Evolutionary conservation across 2,113 vertebrate genomes (phyloP).

Genomic region (Labeo catla): DNA sequence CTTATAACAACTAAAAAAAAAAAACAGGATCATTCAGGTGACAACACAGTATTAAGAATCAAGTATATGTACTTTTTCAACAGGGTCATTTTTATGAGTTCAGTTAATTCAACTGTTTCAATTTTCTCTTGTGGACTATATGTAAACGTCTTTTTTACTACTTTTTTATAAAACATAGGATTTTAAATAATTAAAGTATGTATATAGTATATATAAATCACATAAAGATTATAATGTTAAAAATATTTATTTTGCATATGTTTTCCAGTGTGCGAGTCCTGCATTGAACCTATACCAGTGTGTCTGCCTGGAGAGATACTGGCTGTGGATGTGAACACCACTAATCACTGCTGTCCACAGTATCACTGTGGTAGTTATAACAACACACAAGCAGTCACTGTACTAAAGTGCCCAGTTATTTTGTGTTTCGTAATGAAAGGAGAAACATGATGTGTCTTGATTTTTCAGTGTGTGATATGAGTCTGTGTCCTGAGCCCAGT

Average conservation of each 20-base stretch:
- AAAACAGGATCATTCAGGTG: too few species aligned
- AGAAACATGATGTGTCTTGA: not conserved
- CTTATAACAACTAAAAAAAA: too few species aligned
- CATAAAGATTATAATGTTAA: not conserved
- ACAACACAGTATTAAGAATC: too few species aligned
- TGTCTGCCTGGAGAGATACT: constrained; percentile 90
- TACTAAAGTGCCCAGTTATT: not conserved
- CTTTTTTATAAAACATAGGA: too few species aligned
- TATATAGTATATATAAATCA: not conserved
- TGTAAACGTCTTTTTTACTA: too few species aligned
- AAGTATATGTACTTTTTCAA: too few species aligned
- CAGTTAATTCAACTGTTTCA: too few species aligned
- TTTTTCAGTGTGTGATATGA: constrained; percentile 87
- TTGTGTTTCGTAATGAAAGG: not conserved
- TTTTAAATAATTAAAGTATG: too few species aligned
- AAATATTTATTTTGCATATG: constrained; percentile 13
- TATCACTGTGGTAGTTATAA: constrained; percentile 88
- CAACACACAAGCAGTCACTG: not conserved
- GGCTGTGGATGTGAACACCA: constrained; percentile 87
- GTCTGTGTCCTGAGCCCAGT: constrained; percentile 81
- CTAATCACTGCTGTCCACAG: constrained; percentile 87
- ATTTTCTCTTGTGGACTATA: too few species aligned
- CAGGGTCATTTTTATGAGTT: too few species aligned
- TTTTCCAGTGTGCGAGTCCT: constrained; percentile 82
- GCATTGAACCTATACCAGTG: constrained; percentile 84